These are phyloP conservation scores for Ischnus inquisitorius DNA, from an alignment of 2,888 invertebrate species.

Conservation along the genomic window DNA sequence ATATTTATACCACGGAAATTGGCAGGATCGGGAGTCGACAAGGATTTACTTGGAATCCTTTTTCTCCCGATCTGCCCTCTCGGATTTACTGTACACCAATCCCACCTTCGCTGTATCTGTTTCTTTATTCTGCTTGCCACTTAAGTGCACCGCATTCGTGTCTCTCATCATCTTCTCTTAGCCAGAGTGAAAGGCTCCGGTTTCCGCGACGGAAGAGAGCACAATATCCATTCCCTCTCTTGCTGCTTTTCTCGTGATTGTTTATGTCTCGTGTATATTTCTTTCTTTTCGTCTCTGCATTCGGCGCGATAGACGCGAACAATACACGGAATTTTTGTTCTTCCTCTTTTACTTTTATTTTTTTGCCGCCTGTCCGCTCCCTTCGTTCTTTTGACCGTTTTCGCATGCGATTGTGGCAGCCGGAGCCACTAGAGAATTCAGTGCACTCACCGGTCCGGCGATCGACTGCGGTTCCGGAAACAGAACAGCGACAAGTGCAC, in stretches of 20 bases:
- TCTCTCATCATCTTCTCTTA: slow-evolving; percentile 10
- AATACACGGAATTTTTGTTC: slow-evolving; percentile 40
- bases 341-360: neutral
- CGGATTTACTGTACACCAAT: neutral
- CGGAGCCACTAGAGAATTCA: slow-evolving; percentile 14
- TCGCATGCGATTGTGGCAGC: neutral
- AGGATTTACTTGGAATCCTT: slow-evolving; percentile 74
- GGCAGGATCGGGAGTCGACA: slow-evolving; percentile 72
- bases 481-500: slow-evolving; percentile 4
- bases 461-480: slow-evolving; percentile 38
- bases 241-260: slow-evolving; percentile 18
- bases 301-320: slow-evolving; percentile 20
- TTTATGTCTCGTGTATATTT: slow-evolving; percentile 27
- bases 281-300: slow-evolving; percentile 21
- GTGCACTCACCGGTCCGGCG: slow-evolving; percentile 23
- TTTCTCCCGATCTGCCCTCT: slow-evolving; percentile 49
- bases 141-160: slow-evolving; percentile 11
- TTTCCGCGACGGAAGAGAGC: slow-evolving; percentile 7
- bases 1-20: slow-evolving; percentile 53
- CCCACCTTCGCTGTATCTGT: neutral
- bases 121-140: slow-evolving; percentile 3
- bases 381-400: too few species aligned
- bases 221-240: slow-evolving; percentile 13
- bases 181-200: neutral
- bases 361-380: neutral